phyloP scores from a whole-genome alignment of 2,888 invertebrate species.

The Netelia inedita region DNA sequence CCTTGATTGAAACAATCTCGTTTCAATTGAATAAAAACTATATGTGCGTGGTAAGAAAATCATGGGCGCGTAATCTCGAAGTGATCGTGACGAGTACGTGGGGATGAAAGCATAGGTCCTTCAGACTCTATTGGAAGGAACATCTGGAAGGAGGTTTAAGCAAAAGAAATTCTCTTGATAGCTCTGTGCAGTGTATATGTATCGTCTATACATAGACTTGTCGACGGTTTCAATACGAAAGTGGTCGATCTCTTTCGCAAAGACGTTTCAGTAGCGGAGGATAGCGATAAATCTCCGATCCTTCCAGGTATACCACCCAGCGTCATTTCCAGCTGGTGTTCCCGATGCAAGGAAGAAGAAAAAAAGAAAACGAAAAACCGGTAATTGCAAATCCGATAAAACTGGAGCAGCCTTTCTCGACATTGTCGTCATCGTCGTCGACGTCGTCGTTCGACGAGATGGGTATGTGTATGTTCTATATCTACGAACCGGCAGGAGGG shows the following conservation, averaged over 20 bases:
- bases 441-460: constrained; percentile 1
- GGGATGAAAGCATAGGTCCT: no score
- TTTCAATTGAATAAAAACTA: neutral
- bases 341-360: constrained; percentile 28
- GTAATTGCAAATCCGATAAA: constrained; percentile 67
- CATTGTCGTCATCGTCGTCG: constrained; percentile 21
- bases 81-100: no score
- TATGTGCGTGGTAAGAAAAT: neutral
- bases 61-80: neutral
- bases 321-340: constrained; percentile 62
- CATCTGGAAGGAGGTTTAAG: no score
- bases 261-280: constrained; percentile 32
- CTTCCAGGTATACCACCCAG: constrained; percentile 27
- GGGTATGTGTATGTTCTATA: constrained; percentile 2
- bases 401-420: constrained; percentile 27
- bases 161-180: no score
- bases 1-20: neutral
- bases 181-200: neutral
- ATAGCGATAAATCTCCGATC: constrained; percentile 51
- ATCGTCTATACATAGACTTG: neutral
- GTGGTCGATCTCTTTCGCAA: constrained; percentile 15
- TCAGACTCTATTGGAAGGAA: no score
- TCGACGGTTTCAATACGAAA: neutral
- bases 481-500: neutral
- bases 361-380: constrained; percentile 52